Conservation (phyloP, 2,797 vertebrate genomes). For the Liparis tanakae region DNA sequence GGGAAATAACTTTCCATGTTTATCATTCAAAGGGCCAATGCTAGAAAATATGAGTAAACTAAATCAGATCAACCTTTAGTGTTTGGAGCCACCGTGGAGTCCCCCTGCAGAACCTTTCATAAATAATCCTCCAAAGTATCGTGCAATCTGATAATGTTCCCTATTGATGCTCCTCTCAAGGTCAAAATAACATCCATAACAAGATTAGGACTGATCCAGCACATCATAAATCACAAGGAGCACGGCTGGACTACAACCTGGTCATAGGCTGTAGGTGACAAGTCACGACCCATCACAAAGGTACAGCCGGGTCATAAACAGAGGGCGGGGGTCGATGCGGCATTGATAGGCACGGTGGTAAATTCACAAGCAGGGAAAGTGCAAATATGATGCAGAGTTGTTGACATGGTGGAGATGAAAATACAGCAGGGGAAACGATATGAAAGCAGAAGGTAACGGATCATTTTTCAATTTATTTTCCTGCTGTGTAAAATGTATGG, state of each 20-base stretch:
- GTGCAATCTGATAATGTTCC: slow-evolving; percentile 82
- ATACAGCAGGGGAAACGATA: slow-evolving; percentile 1
- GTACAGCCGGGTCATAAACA: slow-evolving; percentile 32
- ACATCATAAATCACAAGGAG: slow-evolving; percentile 81
- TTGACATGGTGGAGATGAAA: slow-evolving; percentile 9
- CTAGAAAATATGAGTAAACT: slow-evolving; percentile 26
- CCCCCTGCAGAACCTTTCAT: slow-evolving; percentile 63
- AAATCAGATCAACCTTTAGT: slow-evolving; percentile 31
- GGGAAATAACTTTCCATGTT: neutral
- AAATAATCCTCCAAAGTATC: slow-evolving; percentile 76
- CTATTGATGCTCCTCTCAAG: slow-evolving; percentile 78
- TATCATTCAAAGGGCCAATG: slow-evolving; percentile 29
- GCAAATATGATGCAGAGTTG: slow-evolving; percentile 2
- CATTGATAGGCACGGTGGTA: slow-evolving; percentile 2
- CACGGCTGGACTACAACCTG: slow-evolving; percentile 66
- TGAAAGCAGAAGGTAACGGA: slow-evolving; percentile 4
- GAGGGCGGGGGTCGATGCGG: neutral
- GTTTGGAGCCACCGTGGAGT: slow-evolving; percentile 24
- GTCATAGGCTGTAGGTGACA: slow-evolving; percentile 72
- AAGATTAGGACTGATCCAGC: slow-evolving; percentile 82
- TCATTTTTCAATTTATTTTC: slow-evolving; percentile 24
- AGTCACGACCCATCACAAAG: slow-evolving; percentile 25
- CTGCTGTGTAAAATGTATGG: slow-evolving; percentile 14
- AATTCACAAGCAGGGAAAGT: slow-evolving; percentile 14
- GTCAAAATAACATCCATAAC: slow-evolving; percentile 82